A percentile compares a stretch with the other conserved stretches of the same genome.
phyloP scores from a whole-genome alignment of 2,797 vertebrate genomes.

The Toxotes lorentzi region DNA sequence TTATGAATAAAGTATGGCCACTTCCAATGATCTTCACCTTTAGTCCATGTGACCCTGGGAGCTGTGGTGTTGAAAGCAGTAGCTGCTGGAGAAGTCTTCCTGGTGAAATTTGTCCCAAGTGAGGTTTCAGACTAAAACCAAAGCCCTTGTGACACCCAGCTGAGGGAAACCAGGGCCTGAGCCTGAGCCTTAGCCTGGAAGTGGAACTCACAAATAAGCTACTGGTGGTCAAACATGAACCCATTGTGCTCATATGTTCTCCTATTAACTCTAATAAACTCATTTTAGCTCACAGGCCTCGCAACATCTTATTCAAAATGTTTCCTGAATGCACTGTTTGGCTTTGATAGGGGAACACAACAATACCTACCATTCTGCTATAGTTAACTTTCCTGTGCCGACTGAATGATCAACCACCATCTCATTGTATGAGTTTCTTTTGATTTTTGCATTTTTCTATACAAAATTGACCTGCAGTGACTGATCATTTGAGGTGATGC shows the following conservation, averaged over 20 bases:
- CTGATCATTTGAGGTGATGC: conserved; percentile 9
- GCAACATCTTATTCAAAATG: conserved; percentile 7
- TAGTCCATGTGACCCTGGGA: background rate
- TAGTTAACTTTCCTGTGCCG: conserved; percentile 19
- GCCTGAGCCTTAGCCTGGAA: background rate
- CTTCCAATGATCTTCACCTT: background rate
- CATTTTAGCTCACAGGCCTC: too few relatives aligned
- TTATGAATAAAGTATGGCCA: background rate
- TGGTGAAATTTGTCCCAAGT: background rate
- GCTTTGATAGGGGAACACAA: conserved; percentile 41
- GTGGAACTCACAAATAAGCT: conserved; percentile 4
- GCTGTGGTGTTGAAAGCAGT: background rate
- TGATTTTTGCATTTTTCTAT: conserved; percentile 33
- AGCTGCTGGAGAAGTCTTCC: too few relatives aligned
- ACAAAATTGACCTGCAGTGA: conserved; percentile 17
- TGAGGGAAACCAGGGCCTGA: conserved; percentile 4
- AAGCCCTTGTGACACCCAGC: background rate
- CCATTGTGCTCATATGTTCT: background rate
- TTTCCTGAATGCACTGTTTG: conserved; percentile 36
- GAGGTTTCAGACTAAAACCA: background rate
- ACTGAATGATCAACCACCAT: conserved; percentile 43
- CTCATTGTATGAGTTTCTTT: conserved; percentile 54
- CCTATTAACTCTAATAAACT: background rate
- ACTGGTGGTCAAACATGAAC: background rate
- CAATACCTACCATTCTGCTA: conserved; percentile 48